phyloP scores from a whole-genome alignment of 2,797 vertebrate species.

The Pangasius macronema region DNA sequence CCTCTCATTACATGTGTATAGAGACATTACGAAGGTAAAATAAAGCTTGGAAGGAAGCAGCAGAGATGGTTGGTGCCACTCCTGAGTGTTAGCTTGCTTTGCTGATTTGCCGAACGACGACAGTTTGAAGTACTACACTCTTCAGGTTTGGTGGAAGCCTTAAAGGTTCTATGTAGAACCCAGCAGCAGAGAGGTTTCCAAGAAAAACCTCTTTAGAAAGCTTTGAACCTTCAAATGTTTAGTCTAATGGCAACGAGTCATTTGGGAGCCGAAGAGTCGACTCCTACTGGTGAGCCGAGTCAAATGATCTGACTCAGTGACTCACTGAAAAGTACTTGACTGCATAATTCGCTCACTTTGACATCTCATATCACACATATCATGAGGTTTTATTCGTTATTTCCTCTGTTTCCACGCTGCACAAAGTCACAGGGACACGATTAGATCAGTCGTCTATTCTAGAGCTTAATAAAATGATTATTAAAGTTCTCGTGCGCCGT shows the following conservation, averaged over 20 bases:
- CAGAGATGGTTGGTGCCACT: too few species aligned
- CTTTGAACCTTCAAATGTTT: neutral
- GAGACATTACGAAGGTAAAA: neutral
- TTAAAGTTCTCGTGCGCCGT: conserved; percentile 9
- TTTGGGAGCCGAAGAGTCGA: neutral
- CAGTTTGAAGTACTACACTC: neutral
- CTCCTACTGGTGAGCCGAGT: neutral
- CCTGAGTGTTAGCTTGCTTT: neutral
- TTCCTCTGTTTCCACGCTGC: neutral
- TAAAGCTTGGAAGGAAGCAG: neutral
- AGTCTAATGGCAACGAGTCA: neutral
- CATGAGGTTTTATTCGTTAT: neutral
- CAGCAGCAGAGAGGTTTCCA: neutral
- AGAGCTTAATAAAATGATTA: conserved; percentile 1
- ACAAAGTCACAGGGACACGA: neutral
- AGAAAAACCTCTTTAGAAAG: neutral
- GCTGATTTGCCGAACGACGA: neutral
- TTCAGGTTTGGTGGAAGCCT: neutral
- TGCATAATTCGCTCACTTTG: neutral
- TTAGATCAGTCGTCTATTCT: neutral
- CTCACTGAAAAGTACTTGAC: neutral
- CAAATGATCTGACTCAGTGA: neutral
- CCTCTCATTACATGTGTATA: neutral
- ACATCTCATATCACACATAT: neutral
- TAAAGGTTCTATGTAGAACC: neutral